Conservation (phyloP, 2,797 vertebrate genomes). For the Moxostoma hubbsi region DNA sequence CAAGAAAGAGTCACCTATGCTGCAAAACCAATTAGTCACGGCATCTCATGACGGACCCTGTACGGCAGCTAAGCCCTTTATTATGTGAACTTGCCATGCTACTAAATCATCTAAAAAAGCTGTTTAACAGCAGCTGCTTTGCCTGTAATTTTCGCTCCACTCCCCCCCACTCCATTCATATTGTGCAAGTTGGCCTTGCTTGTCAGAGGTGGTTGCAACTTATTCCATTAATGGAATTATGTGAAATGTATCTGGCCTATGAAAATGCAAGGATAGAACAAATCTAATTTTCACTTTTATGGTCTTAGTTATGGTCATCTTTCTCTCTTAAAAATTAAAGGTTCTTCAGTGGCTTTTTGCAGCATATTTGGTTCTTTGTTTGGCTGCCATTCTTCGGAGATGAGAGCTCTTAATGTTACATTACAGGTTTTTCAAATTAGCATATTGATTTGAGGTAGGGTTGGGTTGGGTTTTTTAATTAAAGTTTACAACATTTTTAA, state of each 20-base stretch:
- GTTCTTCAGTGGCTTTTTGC: too few relatives aligned
- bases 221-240: background rate
- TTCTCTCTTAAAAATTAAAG: too few relatives aligned
- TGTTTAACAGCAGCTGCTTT: constrained; percentile 39
- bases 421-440: too few relatives aligned
- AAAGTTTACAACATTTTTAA: too few relatives aligned
- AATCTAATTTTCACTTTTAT: too few relatives aligned
- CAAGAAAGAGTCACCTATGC: constrained; percentile 46
- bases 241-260: background rate
- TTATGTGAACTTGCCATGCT: constrained; percentile 44
- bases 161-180: constrained; percentile 8
- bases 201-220: background rate
- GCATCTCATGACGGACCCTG: constrained; percentile 46
- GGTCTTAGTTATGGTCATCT: too few relatives aligned
- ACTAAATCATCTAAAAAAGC: constrained; percentile 36
- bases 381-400: too few relatives aligned
- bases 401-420: too few relatives aligned
- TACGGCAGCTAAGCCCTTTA: constrained; percentile 55
- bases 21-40: constrained; percentile 53
- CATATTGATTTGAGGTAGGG: too few relatives aligned
- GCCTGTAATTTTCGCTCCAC: constrained; percentile 20
- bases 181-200: background rate
- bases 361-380: too few relatives aligned
- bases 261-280: too few relatives aligned
- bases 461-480: too few relatives aligned